Percentiles rank a stretch among this genome's conserved stretches.
These are phyloP conservation scores for Sterrhoptilus dennistouni DNA, from an alignment of 2,113 vertebrate species.

Conservation along the genomic window DNA sequence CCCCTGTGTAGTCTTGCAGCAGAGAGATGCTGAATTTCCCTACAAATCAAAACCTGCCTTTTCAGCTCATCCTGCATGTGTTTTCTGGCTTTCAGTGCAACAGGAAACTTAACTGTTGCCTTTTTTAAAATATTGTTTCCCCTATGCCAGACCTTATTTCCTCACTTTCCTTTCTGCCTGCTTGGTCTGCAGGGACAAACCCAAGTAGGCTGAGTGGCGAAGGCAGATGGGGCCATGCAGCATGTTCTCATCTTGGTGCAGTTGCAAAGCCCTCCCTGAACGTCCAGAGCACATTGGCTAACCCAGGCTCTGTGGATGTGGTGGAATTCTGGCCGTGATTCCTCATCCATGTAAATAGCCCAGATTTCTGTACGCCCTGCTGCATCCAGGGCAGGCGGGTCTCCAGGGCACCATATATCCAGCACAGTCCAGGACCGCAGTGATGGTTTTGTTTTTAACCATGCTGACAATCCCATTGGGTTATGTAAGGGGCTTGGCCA, in stretches of 20 bases:
- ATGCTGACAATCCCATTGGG: neutral
- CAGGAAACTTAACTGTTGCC: neutral
- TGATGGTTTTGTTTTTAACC: neutral
- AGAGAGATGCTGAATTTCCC: neutral
- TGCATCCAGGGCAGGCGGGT: neutral
- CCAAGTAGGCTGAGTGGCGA: neutral
- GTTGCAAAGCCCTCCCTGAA: neutral
- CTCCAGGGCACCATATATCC: neutral
- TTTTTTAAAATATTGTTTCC: neutral
- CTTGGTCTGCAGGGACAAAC: neutral
- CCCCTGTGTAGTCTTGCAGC: neutral
- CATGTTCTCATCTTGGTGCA: neutral
- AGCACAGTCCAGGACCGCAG: neutral
- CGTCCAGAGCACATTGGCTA: rapidly evolving
- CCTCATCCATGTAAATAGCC: neutral
- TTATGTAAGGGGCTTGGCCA: neutral
- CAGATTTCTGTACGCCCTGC: neutral
- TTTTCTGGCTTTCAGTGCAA: neutral
- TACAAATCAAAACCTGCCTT: neutral
- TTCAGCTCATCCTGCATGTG: neutral
- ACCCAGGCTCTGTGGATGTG: rapidly evolving
- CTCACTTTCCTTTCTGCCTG: neutral
- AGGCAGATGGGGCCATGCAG: neutral
- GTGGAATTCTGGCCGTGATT: neutral
- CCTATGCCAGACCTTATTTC: neutral